These are phyloP conservation scores for Cacatua alba DNA, from an alignment of 2,113 vertebrate species.

Conservation along the genomic window DNA sequence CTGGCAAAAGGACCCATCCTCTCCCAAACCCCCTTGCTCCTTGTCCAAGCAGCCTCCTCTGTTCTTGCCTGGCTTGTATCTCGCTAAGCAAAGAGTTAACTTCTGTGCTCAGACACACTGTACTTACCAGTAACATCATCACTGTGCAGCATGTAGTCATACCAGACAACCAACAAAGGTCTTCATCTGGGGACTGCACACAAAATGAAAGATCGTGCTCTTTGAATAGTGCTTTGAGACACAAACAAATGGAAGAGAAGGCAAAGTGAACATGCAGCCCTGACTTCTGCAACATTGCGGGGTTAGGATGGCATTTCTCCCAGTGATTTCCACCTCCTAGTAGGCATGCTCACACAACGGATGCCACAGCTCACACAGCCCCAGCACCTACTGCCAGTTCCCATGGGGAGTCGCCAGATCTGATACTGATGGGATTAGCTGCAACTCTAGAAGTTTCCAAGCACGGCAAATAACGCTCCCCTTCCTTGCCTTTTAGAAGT, in stretches of 20 bases:
- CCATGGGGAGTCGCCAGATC: neutral
- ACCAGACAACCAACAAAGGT: neutral
- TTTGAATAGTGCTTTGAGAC: neutral
- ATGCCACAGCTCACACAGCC: rapidly evolving
- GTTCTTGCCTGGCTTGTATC: neutral
- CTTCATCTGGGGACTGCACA: neutral
- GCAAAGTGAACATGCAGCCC: neutral
- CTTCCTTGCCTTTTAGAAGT: neutral
- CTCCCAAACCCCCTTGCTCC: neutral
- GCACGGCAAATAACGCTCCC: neutral
- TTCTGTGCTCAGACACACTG: neutral
- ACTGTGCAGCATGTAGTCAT: neutral
- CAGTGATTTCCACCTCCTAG: neutral
- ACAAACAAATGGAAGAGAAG: neutral
- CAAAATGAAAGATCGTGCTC: neutral
- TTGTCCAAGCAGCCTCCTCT: neutral
- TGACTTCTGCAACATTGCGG: neutral
- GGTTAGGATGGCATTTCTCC: neutral
- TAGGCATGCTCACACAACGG: neutral
- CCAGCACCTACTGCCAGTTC: rapidly evolving
- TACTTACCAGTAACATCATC: neutral
- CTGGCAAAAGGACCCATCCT: rapidly evolving
- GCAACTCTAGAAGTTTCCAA: neutral
- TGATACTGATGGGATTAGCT: rapidly evolving
- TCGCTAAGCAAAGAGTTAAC: neutral